Conservation (phyloP, 2,888 invertebrate genomes). For the Cosmopolites sordidus region DNA sequence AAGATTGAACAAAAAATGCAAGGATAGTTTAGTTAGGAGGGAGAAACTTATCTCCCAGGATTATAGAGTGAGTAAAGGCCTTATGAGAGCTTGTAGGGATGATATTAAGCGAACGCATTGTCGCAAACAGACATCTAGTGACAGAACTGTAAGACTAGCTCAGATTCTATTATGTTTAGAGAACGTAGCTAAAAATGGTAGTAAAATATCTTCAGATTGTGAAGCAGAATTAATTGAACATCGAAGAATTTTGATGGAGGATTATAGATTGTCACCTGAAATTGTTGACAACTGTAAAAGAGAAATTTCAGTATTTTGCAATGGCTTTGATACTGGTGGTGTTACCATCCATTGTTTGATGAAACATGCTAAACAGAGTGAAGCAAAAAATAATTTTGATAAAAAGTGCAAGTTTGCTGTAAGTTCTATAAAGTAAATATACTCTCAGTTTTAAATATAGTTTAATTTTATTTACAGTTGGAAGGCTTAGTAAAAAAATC, state of each 20-base stretch:
- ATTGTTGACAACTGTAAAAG: constrained; percentile 80
- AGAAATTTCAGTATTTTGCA: constrained; percentile 76
- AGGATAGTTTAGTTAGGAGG: constrained; percentile 75
- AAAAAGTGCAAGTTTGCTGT: constrained; percentile 70
- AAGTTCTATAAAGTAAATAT: constrained; percentile 35
- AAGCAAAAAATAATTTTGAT: constrained; percentile 59
- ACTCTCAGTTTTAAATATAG: background rate
- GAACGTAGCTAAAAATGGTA: constrained; percentile 64
- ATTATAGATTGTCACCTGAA: constrained; percentile 90
- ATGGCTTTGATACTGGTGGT: constrained; percentile 70
- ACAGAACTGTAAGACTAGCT: constrained; percentile 79
- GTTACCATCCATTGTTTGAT: constrained; percentile 94
- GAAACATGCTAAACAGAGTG: constrained; percentile 72
- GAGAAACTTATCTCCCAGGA: constrained; percentile 88
- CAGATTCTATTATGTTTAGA: constrained; percentile 92
- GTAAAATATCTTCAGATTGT: constrained; percentile 73
- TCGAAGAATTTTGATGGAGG: constrained; percentile 85
- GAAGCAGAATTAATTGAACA: constrained; percentile 87
- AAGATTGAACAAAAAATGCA: constrained; percentile 63
- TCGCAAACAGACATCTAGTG: constrained; percentile 73
- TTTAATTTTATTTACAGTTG: constrained; percentile 51
- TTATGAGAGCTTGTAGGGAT: constrained; percentile 83
- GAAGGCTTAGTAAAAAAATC: constrained; percentile 78
- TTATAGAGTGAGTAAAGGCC: constrained; percentile 82
- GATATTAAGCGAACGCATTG: constrained; percentile 87